Conservation (phyloP, 1,140 invertebrate genomes). For the Zophobas morio region DNA sequence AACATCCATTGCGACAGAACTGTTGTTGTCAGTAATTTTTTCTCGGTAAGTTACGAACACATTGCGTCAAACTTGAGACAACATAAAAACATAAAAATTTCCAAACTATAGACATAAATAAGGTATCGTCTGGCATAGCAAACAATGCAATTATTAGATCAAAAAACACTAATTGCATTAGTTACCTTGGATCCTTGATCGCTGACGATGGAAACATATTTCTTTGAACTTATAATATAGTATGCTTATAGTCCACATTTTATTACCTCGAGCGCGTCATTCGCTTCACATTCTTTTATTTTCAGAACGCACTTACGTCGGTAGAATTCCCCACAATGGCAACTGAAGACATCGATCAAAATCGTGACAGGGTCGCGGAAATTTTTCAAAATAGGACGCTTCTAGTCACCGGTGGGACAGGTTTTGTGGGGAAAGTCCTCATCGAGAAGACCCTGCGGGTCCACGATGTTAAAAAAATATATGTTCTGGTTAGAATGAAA, state of each 20-base stretch:
- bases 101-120: too few species aligned
- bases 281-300: neutral
- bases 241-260: neutral
- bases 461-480: constrained; percentile 81
- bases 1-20: too few species aligned
- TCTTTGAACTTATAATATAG: too few species aligned
- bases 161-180: too few species aligned
- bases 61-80: too few species aligned
- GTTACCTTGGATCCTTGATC: too few species aligned
- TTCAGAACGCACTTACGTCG: neutral
- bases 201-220: too few species aligned
- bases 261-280: constrained; percentile 11
- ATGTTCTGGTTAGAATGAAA: constrained; percentile 85
- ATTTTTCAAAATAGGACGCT: constrained; percentile 71
- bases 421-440: constrained; percentile 91
- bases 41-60: too few species aligned
- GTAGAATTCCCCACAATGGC: constrained; percentile 15
- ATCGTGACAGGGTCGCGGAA: constrained; percentile 72
- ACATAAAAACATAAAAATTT: too few species aligned
- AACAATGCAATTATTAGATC: too few species aligned
- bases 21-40: too few species aligned
- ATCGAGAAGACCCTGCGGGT: constrained; percentile 89
- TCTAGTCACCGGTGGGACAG: constrained; percentile 80
- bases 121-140: too few species aligned
- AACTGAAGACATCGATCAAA: constrained; percentile 59